phyloP scores from a whole-genome alignment of 2,888 invertebrate species.

The Griposia aprilina region DNA sequence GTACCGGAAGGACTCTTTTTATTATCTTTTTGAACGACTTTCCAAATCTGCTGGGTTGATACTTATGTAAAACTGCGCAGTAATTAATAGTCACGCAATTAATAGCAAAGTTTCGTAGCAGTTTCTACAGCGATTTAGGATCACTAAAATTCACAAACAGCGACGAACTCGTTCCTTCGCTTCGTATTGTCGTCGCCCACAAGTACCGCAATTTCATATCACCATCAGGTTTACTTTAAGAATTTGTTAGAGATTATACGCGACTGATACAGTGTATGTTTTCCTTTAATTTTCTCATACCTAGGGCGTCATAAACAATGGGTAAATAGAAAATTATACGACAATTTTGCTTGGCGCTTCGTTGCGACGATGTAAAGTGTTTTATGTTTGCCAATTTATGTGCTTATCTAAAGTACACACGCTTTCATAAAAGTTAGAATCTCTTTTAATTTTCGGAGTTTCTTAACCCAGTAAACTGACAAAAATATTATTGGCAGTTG shows the following conservation, averaged over 20 bases:
- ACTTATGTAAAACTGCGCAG: constrained; percentile 5
- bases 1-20: no score
- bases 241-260: constrained; percentile 45
- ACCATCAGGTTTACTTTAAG: constrained; percentile 29
- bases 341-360: constrained; percentile 23
- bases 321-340: constrained; percentile 48
- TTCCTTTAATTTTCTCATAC: constrained; percentile 46
- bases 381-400: constrained; percentile 32
- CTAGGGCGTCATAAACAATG: constrained; percentile 20
- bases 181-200: constrained; percentile 13
- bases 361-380: constrained; percentile 18
- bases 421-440: constrained; percentile 2
- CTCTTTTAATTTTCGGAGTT: not conserved
- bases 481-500: not conserved
- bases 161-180: not conserved
- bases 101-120: not conserved
- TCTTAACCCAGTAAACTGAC: not conserved
- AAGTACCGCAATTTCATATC: constrained; percentile 24
- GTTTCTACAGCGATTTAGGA: not conserved
- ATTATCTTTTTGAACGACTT: not conserved
- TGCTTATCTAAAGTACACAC: constrained; percentile 19
- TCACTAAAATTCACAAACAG: constrained; percentile 28
- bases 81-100: not conserved
- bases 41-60: not conserved
- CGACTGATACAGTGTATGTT: constrained; percentile 37